Evolutionary conservation across 2,797 vertebrate genomes (phyloP), one percentile per base, ranked within the genome.

Genomic region (Pseudochirops cupreus): DNA sequence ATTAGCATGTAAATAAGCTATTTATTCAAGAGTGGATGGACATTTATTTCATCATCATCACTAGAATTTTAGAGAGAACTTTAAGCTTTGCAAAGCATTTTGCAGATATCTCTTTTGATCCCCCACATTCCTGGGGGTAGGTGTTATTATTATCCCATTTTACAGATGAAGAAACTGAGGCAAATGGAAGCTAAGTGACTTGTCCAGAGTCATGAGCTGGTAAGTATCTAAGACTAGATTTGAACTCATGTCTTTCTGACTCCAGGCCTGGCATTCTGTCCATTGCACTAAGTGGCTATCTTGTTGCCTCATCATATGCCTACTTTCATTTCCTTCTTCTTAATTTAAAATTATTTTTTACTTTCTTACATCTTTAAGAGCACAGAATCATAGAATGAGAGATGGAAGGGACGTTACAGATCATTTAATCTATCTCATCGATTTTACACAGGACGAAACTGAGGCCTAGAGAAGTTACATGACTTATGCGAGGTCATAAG

Each of bases 161-260:
- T 87, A 57, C 31, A 74, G 50, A 90, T 95, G 93, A 96, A 46
- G 82, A 96, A 97, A 93, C 52, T 94, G 92, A 50, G 91, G 96
- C 50, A 52, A 28, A 31, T 56, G 55, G 33, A 93, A 14, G 29
- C 57, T 95, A 91, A 95, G 91, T 95, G 89, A 24, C 92, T 87
- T 94, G 59, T 91, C 21, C 11, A 26, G 96, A 53, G 4, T 94
- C 91, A 62, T 90, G 50, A 31, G 92, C 96, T 62, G 95, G 95
- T 94, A 62, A 94, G 90, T 55, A 10, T 21, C 56, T 50, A 87
- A 54, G 52, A 87, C 95, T 89, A 31, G 93, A 59, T 94, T 93
- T 91, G 52, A 82, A 11, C 16, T 96, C 95, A 94, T 33, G 95
- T 97, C 28, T 57, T 21, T 53, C 92, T 74, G 54, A 92, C 33